These are phyloP conservation scores for Alligator sinensis DNA, from an alignment of 2,113 vertebrate species.

Conservation along the genomic window DNA sequence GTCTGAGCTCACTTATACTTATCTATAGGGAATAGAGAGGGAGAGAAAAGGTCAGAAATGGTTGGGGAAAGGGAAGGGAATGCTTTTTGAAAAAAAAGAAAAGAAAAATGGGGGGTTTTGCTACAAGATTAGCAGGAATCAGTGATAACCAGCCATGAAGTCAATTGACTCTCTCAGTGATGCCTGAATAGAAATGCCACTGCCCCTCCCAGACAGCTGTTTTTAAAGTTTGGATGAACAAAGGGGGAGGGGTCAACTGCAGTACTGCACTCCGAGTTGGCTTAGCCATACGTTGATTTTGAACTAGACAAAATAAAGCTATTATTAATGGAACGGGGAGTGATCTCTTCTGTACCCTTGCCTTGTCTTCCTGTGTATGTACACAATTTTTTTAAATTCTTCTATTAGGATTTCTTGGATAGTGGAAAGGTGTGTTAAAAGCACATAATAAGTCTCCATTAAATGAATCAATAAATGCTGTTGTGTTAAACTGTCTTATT, in stretches of 20 bases:
- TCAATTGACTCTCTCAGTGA: no score
- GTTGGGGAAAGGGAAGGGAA: no score
- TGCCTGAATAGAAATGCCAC: no score
- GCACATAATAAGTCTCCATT: not conserved
- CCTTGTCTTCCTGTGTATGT: not conserved
- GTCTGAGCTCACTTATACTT: no score
- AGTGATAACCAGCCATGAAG: no score
- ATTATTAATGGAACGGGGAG: not conserved
- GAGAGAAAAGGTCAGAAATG: no score
- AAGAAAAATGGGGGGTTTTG: no score
- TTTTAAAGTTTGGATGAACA: not conserved
- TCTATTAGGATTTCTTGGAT: not conserved
- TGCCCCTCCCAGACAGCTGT: no score
- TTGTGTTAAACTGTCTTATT: not conserved
- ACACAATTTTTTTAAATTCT: not conserved
- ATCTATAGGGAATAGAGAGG: no score
- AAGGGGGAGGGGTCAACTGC: not conserved
- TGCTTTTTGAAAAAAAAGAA: no score
- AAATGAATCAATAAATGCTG: not conserved
- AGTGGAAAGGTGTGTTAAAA: not conserved
- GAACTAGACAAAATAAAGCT: not conserved
- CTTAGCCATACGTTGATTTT: not conserved
- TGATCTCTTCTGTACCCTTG: not conserved
- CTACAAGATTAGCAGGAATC: no score
- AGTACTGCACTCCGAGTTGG: not conserved